A percentile compares a stretch with the other conserved stretches of the same genome.
Evolutionary conservation across 1,140 invertebrate species (phyloP).

Genomic region (Caenorhabditis brenneri): DNA sequence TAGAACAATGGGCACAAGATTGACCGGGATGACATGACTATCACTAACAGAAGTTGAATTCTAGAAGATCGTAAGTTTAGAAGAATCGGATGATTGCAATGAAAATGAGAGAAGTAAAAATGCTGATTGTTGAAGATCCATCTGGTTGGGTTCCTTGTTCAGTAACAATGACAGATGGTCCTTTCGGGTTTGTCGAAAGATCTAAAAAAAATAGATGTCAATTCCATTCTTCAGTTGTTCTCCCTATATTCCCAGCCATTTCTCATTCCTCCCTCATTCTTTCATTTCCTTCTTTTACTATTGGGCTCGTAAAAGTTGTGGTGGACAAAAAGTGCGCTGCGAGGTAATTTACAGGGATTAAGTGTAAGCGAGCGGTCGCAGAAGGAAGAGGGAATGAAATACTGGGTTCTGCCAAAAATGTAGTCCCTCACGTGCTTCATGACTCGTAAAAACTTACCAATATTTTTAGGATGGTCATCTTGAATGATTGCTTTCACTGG

Average conservation of each 20-base stretch:
- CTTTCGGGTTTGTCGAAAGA: slow-evolving; percentile 11
- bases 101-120: background rate
- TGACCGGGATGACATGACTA: slow-evolving; percentile 7
- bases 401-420: background rate
- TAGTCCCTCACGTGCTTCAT: background rate
- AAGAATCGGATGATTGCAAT: background rate
- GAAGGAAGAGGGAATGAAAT: background rate
- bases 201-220: background rate
- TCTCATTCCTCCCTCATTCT: background rate
- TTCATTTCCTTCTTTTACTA: background rate
- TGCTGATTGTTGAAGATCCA: background rate
- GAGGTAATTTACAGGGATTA: slow-evolving; percentile 18
- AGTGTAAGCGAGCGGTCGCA: background rate
- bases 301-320: slow-evolving; percentile 4
- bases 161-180: slow-evolving; percentile 7
- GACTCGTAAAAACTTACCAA: background rate
- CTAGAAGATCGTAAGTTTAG: background rate
- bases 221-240: background rate
- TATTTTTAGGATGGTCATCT: slow-evolving; percentile 25
- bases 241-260: background rate
- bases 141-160: background rate
- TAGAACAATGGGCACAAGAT: background rate
- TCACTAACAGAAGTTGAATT: background rate
- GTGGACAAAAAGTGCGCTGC: slow-evolving; percentile 9
- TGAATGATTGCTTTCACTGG: slow-evolving; percentile 7